Percentiles rank a stretch among this genome's conserved stretches.
Conservation (phyloP, 2,888 invertebrate genomes). For the Ceramica pisi region DNA sequence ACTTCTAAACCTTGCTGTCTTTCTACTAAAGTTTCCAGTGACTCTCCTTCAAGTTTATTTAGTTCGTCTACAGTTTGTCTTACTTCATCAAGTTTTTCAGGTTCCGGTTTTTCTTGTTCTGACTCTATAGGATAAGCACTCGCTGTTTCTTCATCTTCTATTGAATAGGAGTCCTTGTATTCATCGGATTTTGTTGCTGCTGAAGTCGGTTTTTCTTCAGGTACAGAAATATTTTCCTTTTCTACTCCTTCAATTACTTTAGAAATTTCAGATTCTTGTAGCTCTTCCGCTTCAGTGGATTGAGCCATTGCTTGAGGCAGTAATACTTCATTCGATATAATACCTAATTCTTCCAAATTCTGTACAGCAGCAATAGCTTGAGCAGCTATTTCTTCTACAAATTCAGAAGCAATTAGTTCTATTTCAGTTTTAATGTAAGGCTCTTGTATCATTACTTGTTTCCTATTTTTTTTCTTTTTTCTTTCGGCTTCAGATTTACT, state of each 20-base stretch:
- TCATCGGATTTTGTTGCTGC: neutral
- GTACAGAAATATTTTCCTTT: neutral
- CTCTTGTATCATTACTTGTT: slow-evolving; percentile 47
- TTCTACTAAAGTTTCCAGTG: neutral
- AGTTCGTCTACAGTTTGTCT: neutral
- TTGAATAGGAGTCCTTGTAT: neutral
- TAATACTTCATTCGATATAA: neutral
- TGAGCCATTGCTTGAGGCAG: neutral
- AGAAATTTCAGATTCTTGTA: neutral
- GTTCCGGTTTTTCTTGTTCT: neutral
- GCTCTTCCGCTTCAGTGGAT: neutral
- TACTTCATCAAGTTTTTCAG: neutral
- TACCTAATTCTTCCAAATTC: slow-evolving; percentile 20
- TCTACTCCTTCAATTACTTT: neutral
- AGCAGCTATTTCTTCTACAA: slow-evolving; percentile 48
- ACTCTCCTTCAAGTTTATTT: neutral
- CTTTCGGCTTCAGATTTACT: slow-evolving; percentile 5
- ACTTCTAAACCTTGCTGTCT: neutral
- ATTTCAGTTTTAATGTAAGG: slow-evolving; percentile 35
- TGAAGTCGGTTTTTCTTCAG: neutral
- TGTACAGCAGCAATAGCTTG: slow-evolving; percentile 47
- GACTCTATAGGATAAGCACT: slow-evolving; percentile 8
- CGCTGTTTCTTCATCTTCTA: neutral
- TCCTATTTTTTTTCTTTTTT: slow-evolving; percentile 23
- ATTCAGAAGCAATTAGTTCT: slow-evolving; percentile 49